Evolutionary conservation across 2,113 vertebrate species (phyloP).

Genomic region (Lathamus discolor): DNA sequence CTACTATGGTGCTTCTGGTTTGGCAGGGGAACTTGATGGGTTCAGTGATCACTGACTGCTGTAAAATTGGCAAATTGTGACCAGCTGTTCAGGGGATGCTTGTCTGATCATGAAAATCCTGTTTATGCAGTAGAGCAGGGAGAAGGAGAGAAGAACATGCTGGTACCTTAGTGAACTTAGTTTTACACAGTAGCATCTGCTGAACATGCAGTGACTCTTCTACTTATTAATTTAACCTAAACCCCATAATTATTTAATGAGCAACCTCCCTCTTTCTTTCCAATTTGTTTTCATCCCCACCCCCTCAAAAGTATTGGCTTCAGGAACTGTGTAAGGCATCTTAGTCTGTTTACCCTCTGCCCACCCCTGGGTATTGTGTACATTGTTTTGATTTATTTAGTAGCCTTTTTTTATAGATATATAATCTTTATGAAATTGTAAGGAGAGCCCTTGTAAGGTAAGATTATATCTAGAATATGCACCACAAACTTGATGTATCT

Average conservation of each 20-base stretch:
- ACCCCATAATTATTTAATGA: conserved; percentile 45
- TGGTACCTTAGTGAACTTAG: conserved; percentile 29
- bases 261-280: background rate
- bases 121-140: conserved; percentile 1
- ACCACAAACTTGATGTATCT: no score
- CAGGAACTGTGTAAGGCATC: background rate
- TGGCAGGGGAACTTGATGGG: conserved; percentile 70
- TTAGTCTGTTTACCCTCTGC: background rate
- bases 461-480: no score
- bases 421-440: background rate
- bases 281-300: background rate
- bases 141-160: background rate
- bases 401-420: background rate
- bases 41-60: conserved; percentile 43
- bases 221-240: conserved; percentile 23
- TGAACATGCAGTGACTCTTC: background rate
- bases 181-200: conserved; percentile 33
- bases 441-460: no score
- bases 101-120: conserved; percentile 51
- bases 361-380: background rate
- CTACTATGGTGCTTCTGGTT: conserved; percentile 46
- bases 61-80: conserved; percentile 47
- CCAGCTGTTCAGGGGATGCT: conserved; percentile 56
- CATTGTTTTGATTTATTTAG: background rate
- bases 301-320: background rate